phyloP scores from a whole-genome alignment of 1,140 invertebrate species.

The Laupala kohalensis region DNA sequence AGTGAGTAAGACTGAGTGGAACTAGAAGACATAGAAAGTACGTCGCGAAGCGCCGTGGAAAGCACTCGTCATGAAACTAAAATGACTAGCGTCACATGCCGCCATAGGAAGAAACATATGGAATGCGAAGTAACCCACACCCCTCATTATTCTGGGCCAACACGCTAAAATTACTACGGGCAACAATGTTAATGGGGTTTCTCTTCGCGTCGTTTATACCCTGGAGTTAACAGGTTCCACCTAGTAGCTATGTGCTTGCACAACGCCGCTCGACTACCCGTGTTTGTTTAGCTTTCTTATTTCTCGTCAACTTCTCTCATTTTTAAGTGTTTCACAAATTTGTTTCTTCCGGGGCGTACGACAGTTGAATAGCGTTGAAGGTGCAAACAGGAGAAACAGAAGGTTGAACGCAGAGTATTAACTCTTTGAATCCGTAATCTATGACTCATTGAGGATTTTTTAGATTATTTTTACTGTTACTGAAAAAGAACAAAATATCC shows the following conservation, averaged over 20 bases:
- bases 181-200: background rate
- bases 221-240: background rate
- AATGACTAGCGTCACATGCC: too few species aligned
- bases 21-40: too few species aligned
- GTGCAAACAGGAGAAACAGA: background rate
- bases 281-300: background rate
- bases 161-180: background rate
- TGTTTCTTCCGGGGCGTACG: background rate
- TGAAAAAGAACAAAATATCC: too few species aligned
- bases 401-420: too few species aligned
- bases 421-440: too few species aligned
- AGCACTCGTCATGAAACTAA: too few species aligned
- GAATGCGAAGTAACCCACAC: background rate
- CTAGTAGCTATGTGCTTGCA: background rate
- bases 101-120: background rate
- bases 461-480: too few species aligned
- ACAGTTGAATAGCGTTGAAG: background rate
- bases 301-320: background rate
- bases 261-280: background rate
- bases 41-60: too few species aligned
- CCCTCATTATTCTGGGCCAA: background rate
- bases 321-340: background rate
- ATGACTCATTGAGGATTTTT: too few species aligned
- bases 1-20: too few species aligned
- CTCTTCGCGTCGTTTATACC: background rate